Percentiles rank a stretch among this genome's conserved stretches.
Evolutionary conservation across 2,797 vertebrate species (phyloP).

Genomic region (Todus mexicanus): DNA sequence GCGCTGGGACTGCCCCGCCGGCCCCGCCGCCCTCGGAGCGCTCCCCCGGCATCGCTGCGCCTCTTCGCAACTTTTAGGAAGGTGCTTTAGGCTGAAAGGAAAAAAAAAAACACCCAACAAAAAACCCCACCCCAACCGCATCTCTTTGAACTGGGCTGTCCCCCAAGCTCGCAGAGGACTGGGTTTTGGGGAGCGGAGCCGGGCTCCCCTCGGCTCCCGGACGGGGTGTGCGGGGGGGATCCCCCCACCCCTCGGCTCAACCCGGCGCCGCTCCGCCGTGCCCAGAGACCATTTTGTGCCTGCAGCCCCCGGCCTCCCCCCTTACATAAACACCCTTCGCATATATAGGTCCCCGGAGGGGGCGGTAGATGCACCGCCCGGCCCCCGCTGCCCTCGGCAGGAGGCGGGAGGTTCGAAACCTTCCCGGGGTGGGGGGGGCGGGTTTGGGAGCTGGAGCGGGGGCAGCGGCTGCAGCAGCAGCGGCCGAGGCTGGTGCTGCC

Average conservation of each 20-base stretch:
- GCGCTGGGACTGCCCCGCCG: not conserved
- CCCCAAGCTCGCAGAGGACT: not conserved
- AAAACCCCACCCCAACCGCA: no score
- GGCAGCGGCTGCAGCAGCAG: no score
- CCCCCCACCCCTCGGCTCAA: not conserved
- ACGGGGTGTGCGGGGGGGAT: not conserved
- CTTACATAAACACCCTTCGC: not conserved
- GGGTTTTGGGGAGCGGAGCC: not conserved
- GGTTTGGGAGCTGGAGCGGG: no score
- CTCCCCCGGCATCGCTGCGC: not conserved
- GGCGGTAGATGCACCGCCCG: not conserved
- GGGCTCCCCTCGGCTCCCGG: not conserved
- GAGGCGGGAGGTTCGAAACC: no score
- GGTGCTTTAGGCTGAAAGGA: not conserved
- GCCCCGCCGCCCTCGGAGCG: not conserved
- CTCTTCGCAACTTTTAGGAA: not conserved
- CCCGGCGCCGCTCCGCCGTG: not conserved
- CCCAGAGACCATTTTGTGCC: slow-evolving; percentile 35
- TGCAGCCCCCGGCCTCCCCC: not conserved
- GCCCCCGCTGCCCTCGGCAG: no score
- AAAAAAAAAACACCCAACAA: not conserved
- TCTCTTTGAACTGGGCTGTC: not conserved
- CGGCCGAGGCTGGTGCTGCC: no score
- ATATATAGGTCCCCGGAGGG: not conserved
- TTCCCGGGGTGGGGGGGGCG: no score